Conservation (phyloP, 2,113 vertebrate genomes). For the Oriolus oriolus region DNA sequence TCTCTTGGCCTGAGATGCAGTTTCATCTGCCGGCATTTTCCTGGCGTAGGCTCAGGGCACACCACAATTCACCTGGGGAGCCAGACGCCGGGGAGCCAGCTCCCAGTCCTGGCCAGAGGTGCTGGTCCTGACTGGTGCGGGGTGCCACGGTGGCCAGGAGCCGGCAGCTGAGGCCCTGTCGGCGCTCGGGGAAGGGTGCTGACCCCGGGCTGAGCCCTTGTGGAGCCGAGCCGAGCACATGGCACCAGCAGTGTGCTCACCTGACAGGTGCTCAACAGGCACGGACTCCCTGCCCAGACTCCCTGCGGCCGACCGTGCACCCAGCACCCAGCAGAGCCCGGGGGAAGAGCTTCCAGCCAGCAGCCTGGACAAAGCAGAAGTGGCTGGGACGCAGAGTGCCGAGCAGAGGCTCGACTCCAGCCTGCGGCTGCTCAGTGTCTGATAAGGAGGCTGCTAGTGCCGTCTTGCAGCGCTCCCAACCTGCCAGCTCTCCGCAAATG, state of each 20-base stretch:
- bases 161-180: not conserved
- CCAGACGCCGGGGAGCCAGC: slow-evolving; percentile 46
- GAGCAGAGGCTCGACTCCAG: not conserved
- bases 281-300: fast-evolving
- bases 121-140: not conserved
- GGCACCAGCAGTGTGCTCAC: fast-evolving
- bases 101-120: not conserved
- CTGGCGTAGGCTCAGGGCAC: slow-evolving; percentile 37
- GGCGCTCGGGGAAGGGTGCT: not conserved
- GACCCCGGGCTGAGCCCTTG: not conserved
- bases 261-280: not conserved
- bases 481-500: not conserved
- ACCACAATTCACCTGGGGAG: slow-evolving; percentile 21
- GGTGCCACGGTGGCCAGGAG: not conserved
- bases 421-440: not conserved
- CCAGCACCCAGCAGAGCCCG: not conserved
- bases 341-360: not conserved
- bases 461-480: not conserved
- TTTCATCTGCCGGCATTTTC: slow-evolving; percentile 41
- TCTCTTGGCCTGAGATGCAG: slow-evolving; percentile 1
- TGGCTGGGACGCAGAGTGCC: fast-evolving
- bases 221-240: fast-evolving
- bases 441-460: slow-evolving; percentile 3
- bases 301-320: fast-evolving
- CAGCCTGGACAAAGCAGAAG: not conserved